These are phyloP conservation scores for Muntiacus muntjak DNA, from an alignment of 2,113 vertebrate genomes.

Conservation along the genomic window DNA sequence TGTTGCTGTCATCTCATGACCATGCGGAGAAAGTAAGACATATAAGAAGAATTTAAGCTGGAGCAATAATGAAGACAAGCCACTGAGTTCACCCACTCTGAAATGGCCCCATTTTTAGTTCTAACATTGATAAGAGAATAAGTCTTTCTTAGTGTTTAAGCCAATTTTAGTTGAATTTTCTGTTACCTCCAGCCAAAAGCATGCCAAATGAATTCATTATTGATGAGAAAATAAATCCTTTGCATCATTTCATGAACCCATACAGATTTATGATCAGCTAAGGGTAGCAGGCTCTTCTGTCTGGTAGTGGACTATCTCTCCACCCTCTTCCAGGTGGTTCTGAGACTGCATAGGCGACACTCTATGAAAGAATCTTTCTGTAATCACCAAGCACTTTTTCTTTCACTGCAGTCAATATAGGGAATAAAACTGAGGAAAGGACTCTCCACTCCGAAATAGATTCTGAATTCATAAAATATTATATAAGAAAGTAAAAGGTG, in stretches of 20 bases:
- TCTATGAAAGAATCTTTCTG: background rate
- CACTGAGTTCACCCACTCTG: background rate
- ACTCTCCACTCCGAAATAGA: background rate
- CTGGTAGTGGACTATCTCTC: background rate
- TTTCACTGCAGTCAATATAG: background rate
- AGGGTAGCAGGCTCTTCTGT: background rate
- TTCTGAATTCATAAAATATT: background rate
- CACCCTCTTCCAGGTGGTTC: background rate
- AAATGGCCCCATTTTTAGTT: background rate
- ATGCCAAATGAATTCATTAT: background rate
- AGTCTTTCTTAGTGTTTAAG: background rate
- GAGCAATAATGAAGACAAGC: background rate
- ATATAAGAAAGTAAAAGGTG: background rate
- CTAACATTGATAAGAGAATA: background rate
- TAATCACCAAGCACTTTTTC: background rate
- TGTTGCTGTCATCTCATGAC: background rate
- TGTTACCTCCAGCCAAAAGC: background rate
- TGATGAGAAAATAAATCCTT: background rate
- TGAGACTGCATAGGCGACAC: background rate
- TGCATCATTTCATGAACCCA: background rate
- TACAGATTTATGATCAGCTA: background rate
- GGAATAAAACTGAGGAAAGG: background rate
- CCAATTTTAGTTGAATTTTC: background rate
- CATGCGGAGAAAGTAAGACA: background rate
- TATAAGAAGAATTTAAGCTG: background rate